Evolutionary conservation across 2,888 invertebrate genomes (phyloP), one percentile per base, ranked within the genome.

Genomic region (Cantharis rufa): DNA sequence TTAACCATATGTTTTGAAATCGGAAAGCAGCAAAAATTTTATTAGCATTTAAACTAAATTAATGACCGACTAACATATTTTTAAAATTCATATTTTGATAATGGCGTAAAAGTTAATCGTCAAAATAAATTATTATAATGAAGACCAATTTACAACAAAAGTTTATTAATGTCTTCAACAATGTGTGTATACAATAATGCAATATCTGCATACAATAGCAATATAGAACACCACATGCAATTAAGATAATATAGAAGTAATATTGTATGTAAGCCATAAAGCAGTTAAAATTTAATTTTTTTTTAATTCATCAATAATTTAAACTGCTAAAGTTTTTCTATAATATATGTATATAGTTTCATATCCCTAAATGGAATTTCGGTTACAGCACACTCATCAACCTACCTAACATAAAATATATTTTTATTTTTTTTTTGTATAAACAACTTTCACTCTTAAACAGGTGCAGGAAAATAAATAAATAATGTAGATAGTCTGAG

Each of bases 1-100:
- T 63, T 63, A 63, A 27, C 71, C 71, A 71, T 71, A 71, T 71
- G 71, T 71, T 63, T 61, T 15, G 16, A 24, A 71, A 24, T 62
- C 15, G 21, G 62, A 62, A 63, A 71, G 21, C 24, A 21, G 64
- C 18, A 15, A 66, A 66, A 24, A 21, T 21, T 66, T 66, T 66
- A 24, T 66, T 16, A 21, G 24, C 64, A 66, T 63, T 15, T 66
- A 66, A 24, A 66, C 64, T 66, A 66, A 66, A 21, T 66, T 66
- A 18, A 24, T 21, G 48, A 24, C 21, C 48, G 13, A 69, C 48
- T 69, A 69, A 48, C 70, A 69, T 69, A 69, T 69, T 18, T 69
- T 16, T 69, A 4, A 10, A 15, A 69, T 15, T 21, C 11, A 15
- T 15, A 28, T 48, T 48, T 48, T 48, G 48, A 48, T 48, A 48